Evolutionary conservation across 2,113 vertebrate genomes (phyloP), one percentile per base, ranked within the genome.

Genomic region (Chaenogobius annularis): DNA sequence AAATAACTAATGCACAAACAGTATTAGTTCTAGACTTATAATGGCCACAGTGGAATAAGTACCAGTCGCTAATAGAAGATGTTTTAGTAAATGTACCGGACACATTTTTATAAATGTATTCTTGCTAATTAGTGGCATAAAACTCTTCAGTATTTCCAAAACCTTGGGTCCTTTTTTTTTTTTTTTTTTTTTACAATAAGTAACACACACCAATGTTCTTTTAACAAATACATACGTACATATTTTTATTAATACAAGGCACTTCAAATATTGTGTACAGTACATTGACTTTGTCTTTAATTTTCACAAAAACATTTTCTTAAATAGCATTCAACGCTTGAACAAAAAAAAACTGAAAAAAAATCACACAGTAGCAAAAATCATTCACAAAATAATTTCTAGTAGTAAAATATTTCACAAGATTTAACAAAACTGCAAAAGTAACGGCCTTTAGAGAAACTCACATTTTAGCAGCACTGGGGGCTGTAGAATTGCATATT

Each of bases 201-300:
- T 61, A 11, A 61, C 15, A 68, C 31, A 63, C 35, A 15, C 40
- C 10, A 11, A 17, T 63, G 17, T 63, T 46, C 5, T 63, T 63
- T 63, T 63, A 40, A n/a, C 31, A 40, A 40, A 63, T n/a, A 63
- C 15, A 62, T 62, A 62, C 26, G 11, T 35, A 63, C 35, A 40
- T 63, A 19, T 40, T 63, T 63, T 63, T 63, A 63, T 63, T 63
- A n/a, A 63, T 63, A 63, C 19, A 63, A 63, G 61, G 61, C 61
- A 63, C 61, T 63, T 63, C 61, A 63, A 63, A 63, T 31, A 37
- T 62, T 37, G 61, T 63, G 35, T 63, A 63, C 61, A 63, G 61
- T 63, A 63, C 61, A 63, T 14, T 63, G 61, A 63, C n/a, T 40
- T 63, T 40, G 61, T 19, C 10, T 63, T 63, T 40, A 19, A 63